phyloP scores from a whole-genome alignment of 2,888 invertebrate species.

The Orchesella flavescens region DNA sequence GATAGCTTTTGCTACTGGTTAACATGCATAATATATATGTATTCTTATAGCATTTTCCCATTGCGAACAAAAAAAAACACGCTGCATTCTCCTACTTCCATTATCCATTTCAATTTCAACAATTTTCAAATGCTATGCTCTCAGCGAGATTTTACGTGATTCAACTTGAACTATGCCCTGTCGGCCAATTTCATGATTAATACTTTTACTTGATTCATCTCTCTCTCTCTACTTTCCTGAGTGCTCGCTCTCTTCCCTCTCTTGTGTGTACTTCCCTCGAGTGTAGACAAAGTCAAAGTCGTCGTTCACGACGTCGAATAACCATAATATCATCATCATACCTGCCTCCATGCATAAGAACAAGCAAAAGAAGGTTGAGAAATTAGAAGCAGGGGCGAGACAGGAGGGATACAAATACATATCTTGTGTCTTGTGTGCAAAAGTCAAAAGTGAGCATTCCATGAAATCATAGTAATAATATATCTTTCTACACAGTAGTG shows the following conservation, averaged over 20 bases:
- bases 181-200: constrained; percentile 58
- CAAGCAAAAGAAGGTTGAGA: background rate
- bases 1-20: no score
- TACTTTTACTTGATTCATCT: constrained; percentile 46
- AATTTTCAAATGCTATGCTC: constrained; percentile 17
- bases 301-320: background rate
- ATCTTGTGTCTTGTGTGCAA: background rate
- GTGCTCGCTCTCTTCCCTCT: background rate
- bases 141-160: background rate
- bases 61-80: no score
- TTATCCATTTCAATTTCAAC: constrained; percentile 51
- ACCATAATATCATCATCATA: constrained; percentile 7
- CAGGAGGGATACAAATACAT: background rate
- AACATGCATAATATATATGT: no score
- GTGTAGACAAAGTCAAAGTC: constrained; percentile 10
- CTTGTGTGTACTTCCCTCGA: background rate
- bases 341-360: background rate
- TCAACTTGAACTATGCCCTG: constrained; percentile 45
- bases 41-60: background rate
- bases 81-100: background rate
- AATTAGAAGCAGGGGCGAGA: background rate
- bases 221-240: constrained; percentile 17
- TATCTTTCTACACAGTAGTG: constrained; percentile 12
- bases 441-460: constrained; percentile 8
- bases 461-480: constrained; percentile 30